Evolutionary conservation across 2,888 invertebrate genomes (phyloP).

Genomic region (Orthosia gracilis): DNA sequence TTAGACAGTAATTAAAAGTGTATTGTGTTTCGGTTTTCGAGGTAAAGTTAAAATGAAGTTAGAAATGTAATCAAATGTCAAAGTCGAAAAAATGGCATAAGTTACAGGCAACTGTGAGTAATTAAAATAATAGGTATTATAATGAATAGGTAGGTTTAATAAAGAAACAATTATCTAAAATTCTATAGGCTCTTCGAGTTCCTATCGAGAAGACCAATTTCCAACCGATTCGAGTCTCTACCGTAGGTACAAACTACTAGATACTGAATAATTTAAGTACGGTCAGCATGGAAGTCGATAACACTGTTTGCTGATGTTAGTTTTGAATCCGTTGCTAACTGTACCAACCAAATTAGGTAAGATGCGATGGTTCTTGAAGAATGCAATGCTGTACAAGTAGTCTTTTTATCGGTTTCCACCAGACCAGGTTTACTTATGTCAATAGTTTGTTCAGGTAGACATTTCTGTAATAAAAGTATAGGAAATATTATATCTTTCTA

Average conservation of each 20-base stretch:
- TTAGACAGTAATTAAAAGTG: slow-evolving; percentile 36
- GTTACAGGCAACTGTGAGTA: background rate
- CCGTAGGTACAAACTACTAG: no score
- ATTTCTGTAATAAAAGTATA: no score
- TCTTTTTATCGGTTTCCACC: no score
- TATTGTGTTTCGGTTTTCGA: slow-evolving; percentile 41
- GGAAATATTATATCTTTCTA: no score
- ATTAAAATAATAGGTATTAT: background rate
- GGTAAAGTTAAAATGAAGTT: slow-evolving; percentile 34
- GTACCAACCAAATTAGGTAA: no score
- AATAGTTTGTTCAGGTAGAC: no score
- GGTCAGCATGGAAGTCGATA: slow-evolving; percentile 1
- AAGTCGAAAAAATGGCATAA: slow-evolving; percentile 25
- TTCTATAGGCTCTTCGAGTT: no score
- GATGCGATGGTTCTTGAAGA: no score
- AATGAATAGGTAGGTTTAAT: background rate
- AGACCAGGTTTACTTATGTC: no score
- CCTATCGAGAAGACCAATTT: background rate
- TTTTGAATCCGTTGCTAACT: background rate
- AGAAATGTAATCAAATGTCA: slow-evolving; percentile 32
- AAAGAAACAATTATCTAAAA: background rate
- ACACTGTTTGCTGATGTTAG: background rate
- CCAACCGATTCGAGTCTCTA: no score
- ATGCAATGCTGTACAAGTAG: no score
- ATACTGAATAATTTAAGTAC: slow-evolving; percentile 1